phyloP scores from a whole-genome alignment of 64 coral and sea anemone species.

The Platygyra sinensis region DNA sequence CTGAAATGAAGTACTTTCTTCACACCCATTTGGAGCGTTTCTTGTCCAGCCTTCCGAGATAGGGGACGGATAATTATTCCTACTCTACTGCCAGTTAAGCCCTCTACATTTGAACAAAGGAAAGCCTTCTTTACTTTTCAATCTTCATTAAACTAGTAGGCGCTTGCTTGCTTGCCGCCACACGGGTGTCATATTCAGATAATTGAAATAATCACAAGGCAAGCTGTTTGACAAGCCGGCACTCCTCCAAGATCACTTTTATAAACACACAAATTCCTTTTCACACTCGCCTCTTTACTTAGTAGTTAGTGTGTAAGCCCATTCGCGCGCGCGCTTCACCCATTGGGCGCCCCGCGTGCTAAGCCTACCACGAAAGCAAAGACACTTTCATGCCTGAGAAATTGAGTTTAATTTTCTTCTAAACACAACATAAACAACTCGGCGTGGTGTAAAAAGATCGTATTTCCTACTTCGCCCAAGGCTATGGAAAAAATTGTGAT shows the following conservation, averaged over 20 bases:
- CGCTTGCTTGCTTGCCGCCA: constrained; percentile 12
- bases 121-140: not conserved
- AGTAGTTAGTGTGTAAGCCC: too few relatives aligned
- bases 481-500: constrained; percentile 47
- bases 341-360: not conserved
- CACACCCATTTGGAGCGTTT: constrained; percentile 19
- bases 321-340: not conserved
- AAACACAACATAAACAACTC: constrained; percentile 52
- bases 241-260: constrained; percentile 29
- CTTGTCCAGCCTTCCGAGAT: not conserved
- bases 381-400: constrained; percentile 6
- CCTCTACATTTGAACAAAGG: constrained; percentile 6
- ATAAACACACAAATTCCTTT: constrained; percentile 31
- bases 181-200: constrained; percentile 39
- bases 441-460: constrained; percentile 32
- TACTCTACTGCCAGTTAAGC: constrained; percentile 11
- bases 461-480: constrained; percentile 47
- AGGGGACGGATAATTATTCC: not conserved
- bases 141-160: constrained; percentile 24
- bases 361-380: not conserved
- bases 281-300: not conserved
- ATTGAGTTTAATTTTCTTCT: constrained; percentile 44
- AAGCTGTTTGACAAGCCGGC: constrained; percentile 48
- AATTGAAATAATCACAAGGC: constrained; percentile 49
- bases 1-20: constrained; percentile 36